These are phyloP conservation scores for Pangasius macronema DNA, from an alignment of 2,797 vertebrate species.

Conservation along the genomic window DNA sequence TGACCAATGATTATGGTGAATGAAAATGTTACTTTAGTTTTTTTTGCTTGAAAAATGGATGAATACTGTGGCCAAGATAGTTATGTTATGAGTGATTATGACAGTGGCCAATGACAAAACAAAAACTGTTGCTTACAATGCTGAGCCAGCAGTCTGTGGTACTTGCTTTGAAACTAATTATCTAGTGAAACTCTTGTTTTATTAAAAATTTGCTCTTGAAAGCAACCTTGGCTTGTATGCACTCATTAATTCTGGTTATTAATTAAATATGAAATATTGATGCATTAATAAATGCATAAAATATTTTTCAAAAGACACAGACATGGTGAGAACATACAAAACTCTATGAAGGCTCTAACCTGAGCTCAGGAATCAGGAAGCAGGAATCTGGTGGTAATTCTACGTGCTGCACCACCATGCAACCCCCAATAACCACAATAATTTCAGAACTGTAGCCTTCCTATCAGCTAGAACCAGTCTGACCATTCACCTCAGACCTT, in stretches of 20 bases:
- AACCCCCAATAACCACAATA: background rate
- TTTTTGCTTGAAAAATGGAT: background rate
- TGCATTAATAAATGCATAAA: background rate
- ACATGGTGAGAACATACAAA: too few species aligned
- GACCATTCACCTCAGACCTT: background rate
- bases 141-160: background rate
- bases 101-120: background rate
- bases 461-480: background rate
- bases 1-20: background rate
- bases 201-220: background rate
- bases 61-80: background rate
- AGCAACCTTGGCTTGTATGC: background rate
- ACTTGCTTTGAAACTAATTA: background rate
- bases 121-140: background rate
- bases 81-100: background rate
- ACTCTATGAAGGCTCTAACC: too few species aligned
- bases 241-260: background rate
- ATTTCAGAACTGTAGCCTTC: background rate
- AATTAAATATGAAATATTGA: background rate
- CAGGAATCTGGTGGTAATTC: background rate
- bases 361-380: background rate
- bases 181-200: background rate
- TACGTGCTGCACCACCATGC: background rate
- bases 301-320: background rate
- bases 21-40: background rate